phyloP scores from a whole-genome alignment of 2,888 invertebrate species.

The Lobophora halterata region DNA sequence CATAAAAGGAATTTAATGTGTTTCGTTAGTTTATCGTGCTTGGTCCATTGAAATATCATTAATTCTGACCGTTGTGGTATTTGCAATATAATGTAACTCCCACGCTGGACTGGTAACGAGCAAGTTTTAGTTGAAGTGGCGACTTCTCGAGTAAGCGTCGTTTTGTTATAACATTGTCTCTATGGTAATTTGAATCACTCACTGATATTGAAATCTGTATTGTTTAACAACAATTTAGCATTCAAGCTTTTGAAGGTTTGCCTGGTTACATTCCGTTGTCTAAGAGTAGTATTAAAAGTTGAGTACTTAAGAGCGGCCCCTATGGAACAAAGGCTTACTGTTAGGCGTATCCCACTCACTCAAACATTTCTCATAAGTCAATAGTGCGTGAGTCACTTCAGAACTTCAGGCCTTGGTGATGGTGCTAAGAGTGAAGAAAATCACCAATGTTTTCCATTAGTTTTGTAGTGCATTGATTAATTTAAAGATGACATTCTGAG shows the following conservation, averaged over 20 bases:
- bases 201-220: too few relatives aligned
- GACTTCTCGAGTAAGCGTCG: slow-evolving; percentile 17
- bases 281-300: slow-evolving; percentile 10
- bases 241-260: background rate
- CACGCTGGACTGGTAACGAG: slow-evolving; percentile 32
- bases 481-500: slow-evolving; percentile 42
- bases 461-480: slow-evolving; percentile 41
- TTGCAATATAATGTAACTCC: slow-evolving; percentile 35
- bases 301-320: slow-evolving; percentile 10
- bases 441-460: slow-evolving; percentile 47
- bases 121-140: slow-evolving; percentile 18
- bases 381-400: slow-evolving; percentile 46
- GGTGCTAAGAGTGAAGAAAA: slow-evolving; percentile 22
- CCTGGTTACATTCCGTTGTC: background rate
- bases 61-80: slow-evolving; percentile 38
- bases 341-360: slow-evolving; percentile 31
- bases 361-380: slow-evolving; percentile 42
- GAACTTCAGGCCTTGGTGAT: slow-evolving; percentile 37
- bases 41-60: slow-evolving; percentile 42
- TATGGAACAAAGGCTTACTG: slow-evolving; percentile 30
- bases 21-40: slow-evolving; percentile 41
- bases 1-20: slow-evolving; percentile 46
- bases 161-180: slow-evolving; percentile 21
- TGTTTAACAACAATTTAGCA: too few relatives aligned
- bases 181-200: slow-evolving; percentile 25